phyloP scores from a whole-genome alignment of 2,113 vertebrate genomes.

The Ammodytes marinus region DNA sequence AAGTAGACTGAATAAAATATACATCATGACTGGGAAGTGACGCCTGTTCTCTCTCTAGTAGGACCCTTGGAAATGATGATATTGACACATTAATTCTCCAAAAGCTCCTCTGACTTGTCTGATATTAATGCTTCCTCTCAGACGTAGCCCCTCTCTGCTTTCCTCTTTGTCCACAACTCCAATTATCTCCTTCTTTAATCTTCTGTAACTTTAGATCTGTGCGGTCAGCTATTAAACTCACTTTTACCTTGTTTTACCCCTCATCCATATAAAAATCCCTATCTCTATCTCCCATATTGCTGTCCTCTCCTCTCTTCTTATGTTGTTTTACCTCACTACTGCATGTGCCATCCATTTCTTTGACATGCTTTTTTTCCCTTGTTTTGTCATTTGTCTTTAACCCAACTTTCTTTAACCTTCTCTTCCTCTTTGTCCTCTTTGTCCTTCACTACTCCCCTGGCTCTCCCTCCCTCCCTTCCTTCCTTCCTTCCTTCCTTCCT shows the following conservation, averaged over 20 bases:
- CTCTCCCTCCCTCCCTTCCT: not conserved
- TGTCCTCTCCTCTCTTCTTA: conserved; percentile 19
- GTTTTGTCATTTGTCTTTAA: conserved; percentile 43
- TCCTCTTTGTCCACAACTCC: conserved; percentile 13
- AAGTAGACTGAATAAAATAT: not conserved
- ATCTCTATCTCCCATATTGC: conserved; percentile 12
- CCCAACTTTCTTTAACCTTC: conserved; percentile 26
- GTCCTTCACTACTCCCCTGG: not conserved
- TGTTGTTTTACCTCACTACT: conserved; percentile 52
- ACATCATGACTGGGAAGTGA: not conserved
- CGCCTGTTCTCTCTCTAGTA: not conserved
- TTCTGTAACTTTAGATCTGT: conserved; percentile 36
- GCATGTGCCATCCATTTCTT: conserved; percentile 46
- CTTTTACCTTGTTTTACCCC: conserved; percentile 40
- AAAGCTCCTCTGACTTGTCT: not conserved
- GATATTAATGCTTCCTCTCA: conserved; percentile 21
- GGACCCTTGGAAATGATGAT: conserved; percentile 17
- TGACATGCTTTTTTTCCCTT: conserved; percentile 40
- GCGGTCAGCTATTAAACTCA: conserved; percentile 50
- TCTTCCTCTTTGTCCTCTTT: not conserved
- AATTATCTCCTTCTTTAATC: conserved; percentile 68
- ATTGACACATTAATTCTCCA: conserved; percentile 7
- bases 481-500: not conserved
- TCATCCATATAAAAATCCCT: conserved; percentile 13
- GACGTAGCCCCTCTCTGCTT: too few relatives aligned